Evolutionary conservation across 2,888 invertebrate species (phyloP), one percentile per base, ranked within the genome.

Genomic region (Entomobrya multifasciata): DNA sequence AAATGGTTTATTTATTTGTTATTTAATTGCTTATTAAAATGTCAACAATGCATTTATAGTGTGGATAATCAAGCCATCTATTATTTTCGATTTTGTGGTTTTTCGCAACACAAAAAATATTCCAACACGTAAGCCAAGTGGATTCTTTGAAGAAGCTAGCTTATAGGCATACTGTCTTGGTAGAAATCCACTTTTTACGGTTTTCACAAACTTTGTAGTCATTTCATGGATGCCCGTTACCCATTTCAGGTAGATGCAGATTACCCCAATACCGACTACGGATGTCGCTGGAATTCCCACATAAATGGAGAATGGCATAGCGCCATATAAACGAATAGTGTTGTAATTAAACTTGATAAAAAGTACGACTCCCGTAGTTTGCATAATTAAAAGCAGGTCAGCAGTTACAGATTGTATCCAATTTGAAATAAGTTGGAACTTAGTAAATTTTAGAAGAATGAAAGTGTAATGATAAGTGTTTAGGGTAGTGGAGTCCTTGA

Each of bases 181-280:
- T 22, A 11, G 20, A 57, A 57, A 57, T 25, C 25, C 57, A 57
- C 11, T 22, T 25, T 17, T 57, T 17, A 57, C 25, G 25, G 22
- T 57, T 25, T 57, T 22, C 6, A 57, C 57, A 57, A 57, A 57
- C 57, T 57, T 25, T 57, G 17, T 4, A 2, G 57, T 57, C 2
- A 22, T 57, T 57, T 57, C 57, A 57, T 57, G 25, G 11, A 57
- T 13, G 1, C 25, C 25, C 0, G 57, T 57, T 3, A 10, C 25
- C 25, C 15, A 22, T 22, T 57, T 2, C 57, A 57, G 15, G 57
- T 10, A 57, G 62, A 62, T 25, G 62, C 62, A 62, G 27, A 62
- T 62, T 62, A 30, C 62, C 62, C 62, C 62, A 62, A n/a, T n/a
- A 13, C 27, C n/a, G 62, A 30, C 5, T 6, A 62, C 15, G n/a